Base-by-base conservation (phyloP, 2,797 vertebrate species). In the Enteromius viviparus region DNA sequence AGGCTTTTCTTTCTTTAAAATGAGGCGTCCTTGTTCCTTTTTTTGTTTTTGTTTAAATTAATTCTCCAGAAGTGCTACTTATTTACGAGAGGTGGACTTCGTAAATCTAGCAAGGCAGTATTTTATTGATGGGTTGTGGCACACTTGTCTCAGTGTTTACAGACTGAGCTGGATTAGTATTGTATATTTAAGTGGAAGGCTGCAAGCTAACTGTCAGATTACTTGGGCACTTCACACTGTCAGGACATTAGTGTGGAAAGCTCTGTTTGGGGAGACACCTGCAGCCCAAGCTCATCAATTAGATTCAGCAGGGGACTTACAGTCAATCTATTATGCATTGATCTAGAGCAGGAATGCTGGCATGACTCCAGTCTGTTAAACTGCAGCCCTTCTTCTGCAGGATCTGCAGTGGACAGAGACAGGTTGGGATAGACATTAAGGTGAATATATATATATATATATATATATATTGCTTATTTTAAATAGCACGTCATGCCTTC, bases 271-370 rank as follows among this genome's bases (percentile, higher is more conserved):
- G 85, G 58, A 69, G 64, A 64, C 86, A 86, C 72, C 89, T 87
- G 86, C 49, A 1, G 86, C 86, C 55, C 82, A 81, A 82, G 84
- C 81, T 80, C 89, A 87, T 90, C 85, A 84, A 90, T 92, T 91
- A 92, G 45, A 87, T 91, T 90, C 81, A 89, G 89, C 89, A 88
- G 84, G 68, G 68, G 86, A 47, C 76, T 84, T 80, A 83, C 75
- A 78, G 89, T 88, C 89, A 90, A 89, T 91, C 88, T 90, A 89
- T 93, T 86, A 89, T 84, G 88, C 92, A 94, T 92, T 92, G 92
- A 93, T 94, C 89, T 89, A 87, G 85, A 68, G 34, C 60, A 51
- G 77, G 88, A 88, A 88, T 74, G 74, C 85, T 87, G 86, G 91
- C 89, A 49, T 69, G 66, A 7, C 83, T 91, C 90, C 91, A 92